Percentiles rank a stretch among this genome's conserved stretches.
Conservation (phyloP, 2,888 invertebrate genomes). For the Rhingia rostrata region DNA sequence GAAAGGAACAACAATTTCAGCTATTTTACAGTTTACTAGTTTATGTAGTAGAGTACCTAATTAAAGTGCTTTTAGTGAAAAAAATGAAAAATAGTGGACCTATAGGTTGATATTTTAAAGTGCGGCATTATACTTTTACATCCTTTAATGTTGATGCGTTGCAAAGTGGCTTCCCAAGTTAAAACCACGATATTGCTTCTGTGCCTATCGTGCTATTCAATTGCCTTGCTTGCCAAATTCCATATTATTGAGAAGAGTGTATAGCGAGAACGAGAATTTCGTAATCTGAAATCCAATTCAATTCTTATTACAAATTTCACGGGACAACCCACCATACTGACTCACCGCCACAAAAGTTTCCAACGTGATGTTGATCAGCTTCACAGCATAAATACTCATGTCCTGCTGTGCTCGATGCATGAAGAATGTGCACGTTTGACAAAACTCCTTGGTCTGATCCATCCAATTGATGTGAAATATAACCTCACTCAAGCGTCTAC, state of each 20-base stretch:
- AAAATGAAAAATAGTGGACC: too few relatives aligned
- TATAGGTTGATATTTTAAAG: too few relatives aligned
- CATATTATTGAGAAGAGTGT: slow-evolving; percentile 78
- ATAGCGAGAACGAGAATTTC: slow-evolving; percentile 78
- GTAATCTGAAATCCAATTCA: slow-evolving; percentile 75
- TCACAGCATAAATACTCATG: slow-evolving; percentile 77
- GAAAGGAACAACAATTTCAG: too few relatives aligned
- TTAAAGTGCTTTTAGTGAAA: too few relatives aligned
- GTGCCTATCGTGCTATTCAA: not conserved
- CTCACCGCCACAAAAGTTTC: slow-evolving; percentile 78
- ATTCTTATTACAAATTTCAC: not conserved
- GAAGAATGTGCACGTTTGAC: slow-evolving; percentile 75
- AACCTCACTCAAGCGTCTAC: slow-evolving; percentile 76
- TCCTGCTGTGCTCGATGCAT: slow-evolving; percentile 77
- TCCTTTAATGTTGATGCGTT: too few relatives aligned
- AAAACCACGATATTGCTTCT: too few relatives aligned
- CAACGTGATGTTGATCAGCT: slow-evolving; percentile 77
- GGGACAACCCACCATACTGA: not conserved
- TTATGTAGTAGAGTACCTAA: too few relatives aligned
- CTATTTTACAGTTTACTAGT: too few relatives aligned
- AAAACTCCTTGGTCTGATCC: slow-evolving; percentile 75
- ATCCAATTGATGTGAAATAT: slow-evolving; percentile 79
- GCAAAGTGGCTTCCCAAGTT: too few relatives aligned
- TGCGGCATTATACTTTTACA: too few relatives aligned
- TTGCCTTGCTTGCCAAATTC: slow-evolving; percentile 76